phyloP scores from a whole-genome alignment of 2,797 vertebrate genomes.

The Melopsittacus undulatus region DNA sequence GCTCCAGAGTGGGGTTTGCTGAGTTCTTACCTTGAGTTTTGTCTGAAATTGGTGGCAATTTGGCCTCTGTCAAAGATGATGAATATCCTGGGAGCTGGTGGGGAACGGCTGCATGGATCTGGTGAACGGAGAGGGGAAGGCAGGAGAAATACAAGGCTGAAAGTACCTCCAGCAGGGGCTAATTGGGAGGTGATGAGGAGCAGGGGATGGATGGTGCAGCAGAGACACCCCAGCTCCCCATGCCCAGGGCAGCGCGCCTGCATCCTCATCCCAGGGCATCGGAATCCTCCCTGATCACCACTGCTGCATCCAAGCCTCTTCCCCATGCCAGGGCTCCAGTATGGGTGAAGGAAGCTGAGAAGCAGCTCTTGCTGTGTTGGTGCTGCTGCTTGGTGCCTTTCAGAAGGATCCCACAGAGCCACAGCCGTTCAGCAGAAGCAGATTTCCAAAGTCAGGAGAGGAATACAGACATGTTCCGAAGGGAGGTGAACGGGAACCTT shows the following conservation, averaged over 20 bases:
- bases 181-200: not conserved
- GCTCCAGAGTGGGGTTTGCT: not conserved
- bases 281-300: accelerated
- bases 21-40: conserved; percentile 21
- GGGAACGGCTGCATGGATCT: not conserved
- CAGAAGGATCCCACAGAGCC: accelerated
- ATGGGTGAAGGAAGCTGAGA: accelerated
- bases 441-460: not conserved
- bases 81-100: not conserved
- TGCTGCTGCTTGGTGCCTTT: not conserved
- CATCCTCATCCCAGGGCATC: not conserved
- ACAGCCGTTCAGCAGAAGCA: not conserved
- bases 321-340: accelerated
- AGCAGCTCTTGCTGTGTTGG: accelerated
- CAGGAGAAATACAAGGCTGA: not conserved
- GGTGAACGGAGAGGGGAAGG: not conserved
- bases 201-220: accelerated
- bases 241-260: not conserved
- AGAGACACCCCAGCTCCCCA: not conserved
- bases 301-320: not conserved
- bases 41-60: not conserved
- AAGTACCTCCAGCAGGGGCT: not conserved
- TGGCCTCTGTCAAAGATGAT: conserved; percentile 7
- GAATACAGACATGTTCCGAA: not conserved
- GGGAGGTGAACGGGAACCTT: not conserved